Evolutionary conservation across 53 echinoderm and acorn worm genomes (phyloP).

Genomic region (Holothuria scabra): DNA sequence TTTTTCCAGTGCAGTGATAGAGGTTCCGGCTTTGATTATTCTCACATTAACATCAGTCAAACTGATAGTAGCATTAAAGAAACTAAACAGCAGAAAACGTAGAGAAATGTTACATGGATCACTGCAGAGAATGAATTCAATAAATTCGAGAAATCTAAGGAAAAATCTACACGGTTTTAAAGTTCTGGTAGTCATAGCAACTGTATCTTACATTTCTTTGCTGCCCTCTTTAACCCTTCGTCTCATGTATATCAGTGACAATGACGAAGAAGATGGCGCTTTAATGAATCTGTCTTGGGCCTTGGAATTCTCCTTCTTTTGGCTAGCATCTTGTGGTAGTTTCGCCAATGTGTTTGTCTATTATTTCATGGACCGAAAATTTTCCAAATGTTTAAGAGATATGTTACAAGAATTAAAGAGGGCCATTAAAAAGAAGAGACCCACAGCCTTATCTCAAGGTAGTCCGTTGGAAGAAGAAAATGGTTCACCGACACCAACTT

Average conservation of each 20-base stretch:
- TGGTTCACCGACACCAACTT: no score
- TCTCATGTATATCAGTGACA: neutral
- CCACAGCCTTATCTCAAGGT: no score
- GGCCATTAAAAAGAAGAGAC: no score
- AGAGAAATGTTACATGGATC: neutral
- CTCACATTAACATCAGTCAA: neutral
- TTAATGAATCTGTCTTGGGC: neutral
- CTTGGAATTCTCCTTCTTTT: conserved; percentile 32
- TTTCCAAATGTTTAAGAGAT: neutral
- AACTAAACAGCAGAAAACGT: neutral
- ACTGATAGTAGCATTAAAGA: neutral
- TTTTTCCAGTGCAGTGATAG: neutral
- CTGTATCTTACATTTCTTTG: neutral
- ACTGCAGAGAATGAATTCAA: neutral
- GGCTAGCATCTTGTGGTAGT: conserved; percentile 24
- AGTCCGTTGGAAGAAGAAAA: no score
- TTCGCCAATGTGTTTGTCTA: conserved; percentile 7
- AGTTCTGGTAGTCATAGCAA: conserved; percentile 11
- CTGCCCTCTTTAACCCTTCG: neutral
- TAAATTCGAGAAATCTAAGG: neutral
- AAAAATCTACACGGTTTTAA: neutral
- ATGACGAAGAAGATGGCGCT: no score
- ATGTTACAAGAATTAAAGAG: no score
- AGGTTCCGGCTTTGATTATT: neutral
- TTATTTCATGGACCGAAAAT: conserved; percentile 22